phyloP scores from a whole-genome alignment of 2,113 vertebrate genomes.

The Ceyx melanurus region DNA sequence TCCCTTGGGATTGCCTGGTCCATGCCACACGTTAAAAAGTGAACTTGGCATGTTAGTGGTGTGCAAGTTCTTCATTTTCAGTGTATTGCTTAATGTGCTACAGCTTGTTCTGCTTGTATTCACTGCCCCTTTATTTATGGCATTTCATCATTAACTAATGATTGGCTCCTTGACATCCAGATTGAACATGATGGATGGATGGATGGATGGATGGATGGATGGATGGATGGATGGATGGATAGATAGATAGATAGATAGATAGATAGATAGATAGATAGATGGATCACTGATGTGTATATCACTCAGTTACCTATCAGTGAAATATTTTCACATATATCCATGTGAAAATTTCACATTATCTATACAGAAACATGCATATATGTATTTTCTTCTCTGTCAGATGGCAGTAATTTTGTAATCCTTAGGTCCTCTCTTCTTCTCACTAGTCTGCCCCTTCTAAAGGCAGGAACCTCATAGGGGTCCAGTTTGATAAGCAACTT shows the following conservation, averaged over 20 bases:
- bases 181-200: background rate
- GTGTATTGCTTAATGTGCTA: background rate
- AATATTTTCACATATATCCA: background rate
- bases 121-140: background rate
- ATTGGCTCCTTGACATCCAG: background rate
- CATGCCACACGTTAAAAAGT: background rate
- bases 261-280: too few species aligned
- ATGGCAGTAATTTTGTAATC: slow-evolving; percentile 2
- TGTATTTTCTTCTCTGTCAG: background rate
- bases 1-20: background rate
- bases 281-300: background rate
- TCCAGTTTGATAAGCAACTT: slow-evolving; percentile 15
- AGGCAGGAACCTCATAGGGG: slow-evolving; percentile 14
- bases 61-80: background rate
- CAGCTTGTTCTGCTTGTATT: background rate
- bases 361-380: background rate
- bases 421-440: background rate
- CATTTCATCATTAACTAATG: background rate
- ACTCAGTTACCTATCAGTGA: background rate
- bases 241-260: too few species aligned
- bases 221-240: too few species aligned
- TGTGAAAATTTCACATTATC: background rate
- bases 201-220: too few species aligned
- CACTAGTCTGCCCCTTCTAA: background rate
- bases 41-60: background rate